Conservation (phyloP, 23 tunicate genomes). For the Botrylloides violaceus region DNA sequence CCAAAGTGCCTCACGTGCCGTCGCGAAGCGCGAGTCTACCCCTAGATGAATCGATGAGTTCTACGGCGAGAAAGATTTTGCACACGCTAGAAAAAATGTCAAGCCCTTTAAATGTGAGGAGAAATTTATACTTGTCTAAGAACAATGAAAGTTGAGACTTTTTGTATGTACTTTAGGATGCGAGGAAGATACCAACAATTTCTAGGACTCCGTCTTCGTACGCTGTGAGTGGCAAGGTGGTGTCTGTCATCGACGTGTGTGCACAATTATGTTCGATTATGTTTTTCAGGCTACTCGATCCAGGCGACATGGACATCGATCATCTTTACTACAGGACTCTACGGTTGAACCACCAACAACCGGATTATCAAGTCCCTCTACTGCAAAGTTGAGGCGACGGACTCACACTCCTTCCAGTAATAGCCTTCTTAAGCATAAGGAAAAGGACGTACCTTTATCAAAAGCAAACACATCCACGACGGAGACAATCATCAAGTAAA, state of each 20-base stretch:
- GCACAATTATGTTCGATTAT: no score
- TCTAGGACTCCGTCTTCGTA: slow-evolving; percentile 18
- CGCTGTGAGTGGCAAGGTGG: neutral
- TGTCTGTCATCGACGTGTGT: no score
- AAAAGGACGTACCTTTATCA: neutral
- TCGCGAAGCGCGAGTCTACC: neutral
- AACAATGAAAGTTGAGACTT: no score
- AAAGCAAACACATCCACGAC: no score
- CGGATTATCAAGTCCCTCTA: slow-evolving; percentile 13
- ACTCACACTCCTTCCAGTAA: slow-evolving; percentile 8
- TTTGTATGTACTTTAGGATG: no score
- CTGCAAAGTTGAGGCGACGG: slow-evolving; percentile 7
- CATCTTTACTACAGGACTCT: neutral
- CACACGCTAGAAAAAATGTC: slow-evolving; percentile 47
- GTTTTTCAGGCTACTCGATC: neutral
- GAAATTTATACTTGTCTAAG: no score
- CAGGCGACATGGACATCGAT: neutral
- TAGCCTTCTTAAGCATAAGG: neutral
- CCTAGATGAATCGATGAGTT: slow-evolving; percentile 32
- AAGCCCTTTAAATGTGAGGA: slow-evolving; percentile 35
- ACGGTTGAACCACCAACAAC: slow-evolving; percentile 3
- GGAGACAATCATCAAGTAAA: no score
- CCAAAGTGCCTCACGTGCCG: neutral
- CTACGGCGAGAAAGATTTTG: slow-evolving; percentile 38
- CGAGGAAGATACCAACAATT: slow-evolving; percentile 19